These are phyloP conservation scores for Spilarctia lutea DNA, from an alignment of 2,888 invertebrate genomes.

Conservation along the genomic window DNA sequence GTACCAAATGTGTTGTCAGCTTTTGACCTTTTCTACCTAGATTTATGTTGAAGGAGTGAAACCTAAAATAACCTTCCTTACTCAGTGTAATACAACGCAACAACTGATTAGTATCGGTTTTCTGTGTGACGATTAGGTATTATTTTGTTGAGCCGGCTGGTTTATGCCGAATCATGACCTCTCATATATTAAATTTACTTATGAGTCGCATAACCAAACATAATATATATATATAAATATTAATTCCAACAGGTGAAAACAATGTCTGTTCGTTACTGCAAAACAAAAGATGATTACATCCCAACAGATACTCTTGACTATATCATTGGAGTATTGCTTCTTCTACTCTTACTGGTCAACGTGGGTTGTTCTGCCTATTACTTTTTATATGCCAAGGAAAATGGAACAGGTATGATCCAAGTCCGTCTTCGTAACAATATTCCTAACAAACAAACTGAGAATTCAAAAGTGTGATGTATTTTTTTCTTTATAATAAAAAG, in stretches of 20 bases:
- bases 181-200: too few relatives aligned
- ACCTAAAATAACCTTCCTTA: too few relatives aligned
- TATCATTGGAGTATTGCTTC: conserved; percentile 67
- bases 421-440: not conserved
- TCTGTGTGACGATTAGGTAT: too few relatives aligned
- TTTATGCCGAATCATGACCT: too few relatives aligned
- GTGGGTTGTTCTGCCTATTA: conserved; percentile 75
- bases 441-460: not conserved
- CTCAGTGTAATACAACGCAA: too few relatives aligned
- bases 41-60: too few relatives aligned
- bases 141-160: too few relatives aligned
- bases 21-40: too few relatives aligned
- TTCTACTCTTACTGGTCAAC: conserved; percentile 69
- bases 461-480: not conserved
- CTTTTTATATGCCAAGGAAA: conserved; percentile 70
- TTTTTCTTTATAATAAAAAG: not conserved
- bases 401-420: conserved; percentile 61
- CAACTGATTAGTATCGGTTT: too few relatives aligned
- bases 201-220: too few relatives aligned
- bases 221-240: too few relatives aligned
- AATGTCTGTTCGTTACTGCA: conserved; percentile 78
- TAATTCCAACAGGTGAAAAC: conserved; percentile 64
- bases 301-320: conserved; percentile 73
- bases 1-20: too few relatives aligned
- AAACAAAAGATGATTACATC: conserved; percentile 71